A percentile compares a stretch with the other conserved stretches of the same genome.
Evolutionary conservation across 2,113 vertebrate species (phyloP).

Genomic region (Sitta europaea): DNA sequence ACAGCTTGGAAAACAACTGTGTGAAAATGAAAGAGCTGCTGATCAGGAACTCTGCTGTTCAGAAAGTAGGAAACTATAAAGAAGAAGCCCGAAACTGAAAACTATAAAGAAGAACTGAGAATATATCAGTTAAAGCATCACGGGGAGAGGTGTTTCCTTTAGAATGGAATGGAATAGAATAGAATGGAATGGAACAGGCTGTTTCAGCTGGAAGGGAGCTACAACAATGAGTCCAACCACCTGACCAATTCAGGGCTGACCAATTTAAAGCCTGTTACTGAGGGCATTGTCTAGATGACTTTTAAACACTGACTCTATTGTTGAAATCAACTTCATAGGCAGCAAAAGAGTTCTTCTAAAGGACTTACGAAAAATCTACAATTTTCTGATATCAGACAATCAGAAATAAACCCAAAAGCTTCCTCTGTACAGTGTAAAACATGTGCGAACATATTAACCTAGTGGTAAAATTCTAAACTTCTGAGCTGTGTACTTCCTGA

Average conservation of each 20-base stretch:
- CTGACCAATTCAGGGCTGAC: background rate
- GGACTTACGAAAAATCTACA: accelerated
- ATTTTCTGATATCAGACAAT: background rate
- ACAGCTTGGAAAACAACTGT: accelerated
- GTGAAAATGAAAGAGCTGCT: background rate
- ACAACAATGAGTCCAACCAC: background rate
- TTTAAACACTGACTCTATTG: background rate
- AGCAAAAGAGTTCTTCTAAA: background rate
- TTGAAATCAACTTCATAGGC: background rate
- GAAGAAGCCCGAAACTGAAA: background rate
- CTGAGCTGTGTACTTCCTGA: background rate
- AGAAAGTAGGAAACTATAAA: background rate
- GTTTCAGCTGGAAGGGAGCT: background rate
- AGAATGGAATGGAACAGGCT: background rate
- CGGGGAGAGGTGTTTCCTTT: background rate
- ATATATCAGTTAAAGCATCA: background rate
- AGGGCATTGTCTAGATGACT: background rate
- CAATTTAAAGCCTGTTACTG: background rate
- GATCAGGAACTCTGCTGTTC: background rate
- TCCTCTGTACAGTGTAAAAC: background rate
- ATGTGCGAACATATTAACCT: background rate
- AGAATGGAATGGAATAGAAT: background rate
- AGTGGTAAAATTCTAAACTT: background rate
- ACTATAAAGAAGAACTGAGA: background rate
- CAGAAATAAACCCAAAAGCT: background rate